A percentile compares a stretch with the other conserved stretches of the same genome.
Conservation (phyloP, 2,888 invertebrate genomes). For the Blera fallax region DNA sequence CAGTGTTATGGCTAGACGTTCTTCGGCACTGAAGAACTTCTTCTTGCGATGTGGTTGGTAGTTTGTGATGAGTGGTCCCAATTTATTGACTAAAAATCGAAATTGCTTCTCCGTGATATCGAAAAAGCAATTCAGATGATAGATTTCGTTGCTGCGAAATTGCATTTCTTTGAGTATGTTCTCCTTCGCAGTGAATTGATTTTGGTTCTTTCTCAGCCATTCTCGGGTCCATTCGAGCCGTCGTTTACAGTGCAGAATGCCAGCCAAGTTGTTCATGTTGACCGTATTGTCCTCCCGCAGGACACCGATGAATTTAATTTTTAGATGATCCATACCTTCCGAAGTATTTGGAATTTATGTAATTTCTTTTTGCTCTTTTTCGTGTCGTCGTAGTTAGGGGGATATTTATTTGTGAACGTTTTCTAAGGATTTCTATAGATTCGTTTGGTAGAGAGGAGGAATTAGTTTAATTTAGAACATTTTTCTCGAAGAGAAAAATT, state of each 20-base stretch:
- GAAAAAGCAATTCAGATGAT: conserved; percentile 80
- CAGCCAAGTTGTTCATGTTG: conserved; percentile 78
- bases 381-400: conserved; percentile 20
- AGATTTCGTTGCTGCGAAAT: conserved; percentile 79
- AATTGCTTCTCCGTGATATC: conserved; percentile 80
- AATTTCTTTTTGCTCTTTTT: conserved; percentile 47
- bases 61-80: conserved; percentile 79
- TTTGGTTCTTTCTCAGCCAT: conserved; percentile 80
- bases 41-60: conserved; percentile 80
- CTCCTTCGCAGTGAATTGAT: conserved; percentile 79
- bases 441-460: conserved; percentile 19
- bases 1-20: conserved; percentile 80
- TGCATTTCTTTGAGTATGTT: conserved; percentile 79
- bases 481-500: conserved; percentile 37
- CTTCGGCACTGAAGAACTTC: conserved; percentile 80
- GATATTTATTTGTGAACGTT: conserved; percentile 14
- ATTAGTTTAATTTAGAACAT: conserved; percentile 56
- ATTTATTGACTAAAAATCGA: conserved; percentile 79
- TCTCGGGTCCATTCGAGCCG: conserved; percentile 80
- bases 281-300: conserved; percentile 77
- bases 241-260: conserved; percentile 78
- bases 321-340: conserved; percentile 78
- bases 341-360: conserved; percentile 59
- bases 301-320: conserved; percentile 80
- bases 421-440: conserved; percentile 19